Evolutionary conservation across 37 sponge, comb jelly and placozoan species (phyloP), one percentile per base, ranked within the genome.

Genomic region (Bolinopsis microptera): DNA sequence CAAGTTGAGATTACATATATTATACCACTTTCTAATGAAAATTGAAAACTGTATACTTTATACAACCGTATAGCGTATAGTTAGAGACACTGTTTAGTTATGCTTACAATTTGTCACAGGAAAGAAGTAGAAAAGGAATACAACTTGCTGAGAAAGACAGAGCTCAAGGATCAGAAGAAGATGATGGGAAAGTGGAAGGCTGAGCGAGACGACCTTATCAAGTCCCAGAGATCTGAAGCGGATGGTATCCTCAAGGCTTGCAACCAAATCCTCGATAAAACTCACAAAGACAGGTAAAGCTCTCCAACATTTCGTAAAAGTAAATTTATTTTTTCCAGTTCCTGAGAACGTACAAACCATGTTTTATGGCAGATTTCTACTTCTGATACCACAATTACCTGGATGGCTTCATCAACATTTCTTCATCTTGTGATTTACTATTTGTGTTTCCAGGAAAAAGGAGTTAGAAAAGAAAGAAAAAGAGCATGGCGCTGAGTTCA

Each of bases 231-330:
- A 36, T 2, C 37, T 21, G 82, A 80, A 35, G 8, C 38, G 32
- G 82, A 80, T 33, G 37, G 36, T 2, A 35, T 80, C 8, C 82
- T 30, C 8, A 80, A 80, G 22, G 82, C 38, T 18, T 80, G 82
- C 22, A 80, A 80, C 38, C 9, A 24, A 8, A 2, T 21, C 9
- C 82, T 80, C 2, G 82, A 80, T 30, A 80, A 80, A 35, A 80
- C 82, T 13, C 82, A 80, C 37, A 80, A 35, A 80, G 82, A 80
- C 36, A 80, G 82, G 82, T 80, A 34, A 48, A n/a, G n/a, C n/a
- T n/a, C n/a, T n/a, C n/a, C n/a, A n/a, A n/a, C n/a, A n/a, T n/a
- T n/a, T n/a, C n/a, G n/a, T n/a, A n/a, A n/a, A n/a, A n/a, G n/a
- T n/a, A n/a, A n/a, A n/a, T n/a, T n/a, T n/a, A n/a, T n/a, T n/a